Evolutionary conservation across 2,888 invertebrate species (phyloP).

Genomic region (Cephonodes hylas): DNA sequence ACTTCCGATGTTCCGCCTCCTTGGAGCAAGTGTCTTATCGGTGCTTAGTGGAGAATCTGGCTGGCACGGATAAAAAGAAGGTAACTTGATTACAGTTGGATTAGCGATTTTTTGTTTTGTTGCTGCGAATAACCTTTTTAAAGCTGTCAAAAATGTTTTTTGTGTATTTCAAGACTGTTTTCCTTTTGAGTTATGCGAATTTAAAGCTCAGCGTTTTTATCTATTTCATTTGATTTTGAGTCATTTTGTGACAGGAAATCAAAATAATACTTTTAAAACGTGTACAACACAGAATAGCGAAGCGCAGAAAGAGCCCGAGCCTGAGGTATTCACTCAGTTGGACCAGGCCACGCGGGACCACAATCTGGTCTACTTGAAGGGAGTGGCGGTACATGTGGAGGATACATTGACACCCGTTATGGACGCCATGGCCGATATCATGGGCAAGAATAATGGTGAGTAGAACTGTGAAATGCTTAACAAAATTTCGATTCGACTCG

Average conservation of each 20-base stretch:
- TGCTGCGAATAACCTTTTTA: not conserved
- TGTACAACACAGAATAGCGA: not conserved
- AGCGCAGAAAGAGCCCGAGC: not conserved
- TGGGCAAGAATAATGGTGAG: slow-evolving; percentile 35
- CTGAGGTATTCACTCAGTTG: slow-evolving; percentile 22
- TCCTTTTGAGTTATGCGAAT: no score
- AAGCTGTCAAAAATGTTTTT: no score
- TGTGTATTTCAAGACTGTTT: no score
- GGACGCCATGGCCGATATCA: slow-evolving; percentile 32
- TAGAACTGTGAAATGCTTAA: not conserved
- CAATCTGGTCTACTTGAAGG: slow-evolving; percentile 46
- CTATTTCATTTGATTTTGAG: no score
- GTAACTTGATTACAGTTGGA: slow-evolving; percentile 28
- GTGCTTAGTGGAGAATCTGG: slow-evolving; percentile 52
- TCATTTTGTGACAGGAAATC: no score
- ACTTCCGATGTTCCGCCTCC: slow-evolving; percentile 57
- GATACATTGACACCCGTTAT: slow-evolving; percentile 33
- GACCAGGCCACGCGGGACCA: slow-evolving; percentile 49
- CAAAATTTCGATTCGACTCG: not conserved
- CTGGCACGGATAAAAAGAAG: slow-evolving; percentile 51
- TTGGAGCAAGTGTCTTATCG: slow-evolving; percentile 62
- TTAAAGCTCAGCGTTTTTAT: no score
- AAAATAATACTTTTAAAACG: no score
- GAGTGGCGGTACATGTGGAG: slow-evolving; percentile 44
- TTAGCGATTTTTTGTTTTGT: not conserved